These are phyloP conservation scores for Heliangelus exortis DNA, from an alignment of 2,797 vertebrate genomes.

Conservation along the genomic window DNA sequence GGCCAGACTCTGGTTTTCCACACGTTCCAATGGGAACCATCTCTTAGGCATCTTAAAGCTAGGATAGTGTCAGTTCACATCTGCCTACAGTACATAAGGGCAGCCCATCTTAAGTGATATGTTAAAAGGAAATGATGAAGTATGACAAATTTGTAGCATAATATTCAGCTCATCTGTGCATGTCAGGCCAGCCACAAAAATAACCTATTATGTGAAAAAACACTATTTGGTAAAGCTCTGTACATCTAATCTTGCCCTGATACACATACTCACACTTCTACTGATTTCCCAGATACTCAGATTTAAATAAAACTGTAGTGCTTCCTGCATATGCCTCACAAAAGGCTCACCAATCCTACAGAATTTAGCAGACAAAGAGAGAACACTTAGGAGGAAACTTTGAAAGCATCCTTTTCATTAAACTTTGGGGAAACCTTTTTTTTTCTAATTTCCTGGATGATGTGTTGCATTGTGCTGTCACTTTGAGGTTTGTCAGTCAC, in stretches of 20 bases:
- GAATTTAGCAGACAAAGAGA: not conserved
- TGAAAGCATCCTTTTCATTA: slow-evolving; percentile 25
- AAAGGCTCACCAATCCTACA: not conserved
- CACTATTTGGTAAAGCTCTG: not conserved
- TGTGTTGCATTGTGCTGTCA: slow-evolving; percentile 28
- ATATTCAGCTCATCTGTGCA: not conserved
- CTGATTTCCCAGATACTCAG: not conserved
- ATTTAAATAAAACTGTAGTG: not conserved
- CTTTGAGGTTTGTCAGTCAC: slow-evolving; percentile 55
- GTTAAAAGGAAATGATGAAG: not conserved
- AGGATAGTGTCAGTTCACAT: not conserved
- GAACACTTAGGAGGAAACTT: slow-evolving; percentile 11
- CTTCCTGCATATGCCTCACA: not conserved
- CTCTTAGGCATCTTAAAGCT: not conserved
- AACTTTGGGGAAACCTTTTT: not conserved
- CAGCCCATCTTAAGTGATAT: not conserved
- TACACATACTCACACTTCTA: not conserved
- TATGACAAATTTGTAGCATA: not conserved
- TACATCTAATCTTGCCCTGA: not conserved
- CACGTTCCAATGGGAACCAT: not conserved
- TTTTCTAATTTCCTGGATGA: not conserved
- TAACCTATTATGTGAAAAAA: not conserved
- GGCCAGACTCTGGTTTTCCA: not conserved
- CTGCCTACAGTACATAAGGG: not conserved
- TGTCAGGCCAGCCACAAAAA: not conserved